Evolutionary conservation across 1,140 invertebrate species (phyloP).

Genomic region (Monochamus saltuarius): DNA sequence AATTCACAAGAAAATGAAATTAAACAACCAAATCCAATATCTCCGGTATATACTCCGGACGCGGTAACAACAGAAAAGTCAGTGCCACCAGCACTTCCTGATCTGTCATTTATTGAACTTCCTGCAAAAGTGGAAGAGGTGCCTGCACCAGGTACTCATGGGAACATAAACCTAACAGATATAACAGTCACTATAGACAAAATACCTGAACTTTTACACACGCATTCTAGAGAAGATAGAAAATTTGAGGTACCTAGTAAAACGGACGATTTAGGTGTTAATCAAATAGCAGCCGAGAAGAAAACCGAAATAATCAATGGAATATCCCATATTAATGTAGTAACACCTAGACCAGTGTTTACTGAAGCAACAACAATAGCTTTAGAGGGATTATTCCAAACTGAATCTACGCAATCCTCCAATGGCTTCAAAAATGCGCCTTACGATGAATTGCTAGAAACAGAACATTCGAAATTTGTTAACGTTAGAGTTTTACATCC

Average conservation of each 20-base stretch:
- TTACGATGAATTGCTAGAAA: slow-evolving; percentile 45
- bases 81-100: neutral
- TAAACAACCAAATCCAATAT: neutral
- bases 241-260: slow-evolving; percentile 41
- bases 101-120: neutral
- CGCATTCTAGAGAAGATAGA: slow-evolving; percentile 30
- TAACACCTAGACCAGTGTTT: slow-evolving; percentile 43
- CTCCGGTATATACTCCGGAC: neutral
- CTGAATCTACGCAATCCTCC: slow-evolving; percentile 44
- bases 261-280: neutral
- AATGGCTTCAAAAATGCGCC: slow-evolving; percentile 11
- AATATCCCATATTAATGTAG: slow-evolving; percentile 43
- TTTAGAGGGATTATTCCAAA: slow-evolving; percentile 63
- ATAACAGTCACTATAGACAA: slow-evolving; percentile 1
- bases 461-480: slow-evolving; percentile 42
- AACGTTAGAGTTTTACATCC: slow-evolving; percentile 43
- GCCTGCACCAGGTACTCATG: neutral
- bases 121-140: slow-evolving; percentile 23
- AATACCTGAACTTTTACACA: neutral
- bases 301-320: slow-evolving; percentile 43
- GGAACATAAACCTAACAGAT: slow-evolving; percentile 23
- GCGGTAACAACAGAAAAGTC: neutral
- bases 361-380: slow-evolving; percentile 63
- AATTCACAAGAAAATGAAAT: neutral
- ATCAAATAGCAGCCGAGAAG: neutral